These are phyloP conservation scores for Montipora efflorescens DNA, from an alignment of 64 coral and sea anemone genomes.

Conservation along the genomic window DNA sequence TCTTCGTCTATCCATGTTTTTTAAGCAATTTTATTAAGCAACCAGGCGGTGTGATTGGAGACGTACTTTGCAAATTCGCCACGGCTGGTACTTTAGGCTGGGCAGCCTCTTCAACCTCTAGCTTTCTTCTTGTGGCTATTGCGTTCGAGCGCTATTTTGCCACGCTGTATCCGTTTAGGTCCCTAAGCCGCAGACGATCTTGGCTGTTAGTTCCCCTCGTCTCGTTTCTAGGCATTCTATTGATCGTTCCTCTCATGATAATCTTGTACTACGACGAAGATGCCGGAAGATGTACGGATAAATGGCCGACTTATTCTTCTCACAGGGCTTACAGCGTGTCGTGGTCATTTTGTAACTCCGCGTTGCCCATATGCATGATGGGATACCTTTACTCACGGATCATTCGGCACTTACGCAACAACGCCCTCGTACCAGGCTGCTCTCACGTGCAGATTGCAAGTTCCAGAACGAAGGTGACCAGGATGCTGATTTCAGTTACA, in stretches of 20 bases:
- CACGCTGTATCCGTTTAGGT: neutral
- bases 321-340: neutral
- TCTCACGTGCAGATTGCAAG: neutral
- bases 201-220: neutral
- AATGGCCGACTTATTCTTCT: neutral
- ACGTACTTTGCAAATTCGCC: slow-evolving; percentile 35
- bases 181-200: neutral
- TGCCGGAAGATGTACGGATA: neutral
- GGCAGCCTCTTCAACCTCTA: neutral
- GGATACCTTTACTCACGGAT: slow-evolving; percentile 51
- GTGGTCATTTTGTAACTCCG: slow-evolving; percentile 25
- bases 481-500: slow-evolving; percentile 33
- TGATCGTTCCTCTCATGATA: neutral
- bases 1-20: slow-evolving; percentile 23
- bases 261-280: neutral
- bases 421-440: neutral
- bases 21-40: slow-evolving; percentile 17
- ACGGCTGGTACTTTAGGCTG: slow-evolving; percentile 22
- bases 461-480: slow-evolving; percentile 40
- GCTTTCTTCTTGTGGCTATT: slow-evolving; percentile 38
- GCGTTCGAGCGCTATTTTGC: slow-evolving; percentile 62
- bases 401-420: slow-evolving; percentile 20
- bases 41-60: slow-evolving; percentile 22
- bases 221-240: neutral
- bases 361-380: slow-evolving; percentile 41